phyloP scores from a whole-genome alignment of 1,140 invertebrate species.

The Grapholita molesta region DNA sequence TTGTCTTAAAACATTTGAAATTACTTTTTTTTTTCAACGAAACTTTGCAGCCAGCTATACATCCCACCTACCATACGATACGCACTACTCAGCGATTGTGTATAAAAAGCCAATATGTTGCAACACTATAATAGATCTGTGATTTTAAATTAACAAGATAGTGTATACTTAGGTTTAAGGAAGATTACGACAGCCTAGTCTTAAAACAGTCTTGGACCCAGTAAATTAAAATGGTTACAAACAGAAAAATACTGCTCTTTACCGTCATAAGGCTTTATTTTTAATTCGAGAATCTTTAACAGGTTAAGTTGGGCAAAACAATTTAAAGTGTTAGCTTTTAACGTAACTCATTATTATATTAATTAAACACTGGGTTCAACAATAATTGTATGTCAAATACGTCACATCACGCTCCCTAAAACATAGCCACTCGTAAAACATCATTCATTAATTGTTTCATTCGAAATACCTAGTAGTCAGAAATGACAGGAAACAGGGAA shows the following conservation, averaged over 20 bases:
- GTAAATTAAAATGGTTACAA: not conserved
- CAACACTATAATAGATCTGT: conserved; percentile 45
- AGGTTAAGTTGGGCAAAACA: not conserved
- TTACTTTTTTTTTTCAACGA: not conserved
- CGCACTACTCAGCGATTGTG: conserved; percentile 65
- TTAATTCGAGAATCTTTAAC: not conserved
- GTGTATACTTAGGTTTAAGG: conserved; percentile 25
- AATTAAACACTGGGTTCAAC: not conserved
- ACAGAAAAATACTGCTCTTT: not conserved
- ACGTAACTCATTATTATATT: not conserved
- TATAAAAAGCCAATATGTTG: conserved; percentile 61
- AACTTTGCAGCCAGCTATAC: conserved; percentile 28
- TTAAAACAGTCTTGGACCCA: conserved; percentile 11
- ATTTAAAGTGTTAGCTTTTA: not conserved
- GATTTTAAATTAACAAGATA: conserved; percentile 32
- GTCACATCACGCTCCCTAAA: not conserved
- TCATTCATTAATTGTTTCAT: not conserved
- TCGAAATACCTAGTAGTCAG: not conserved
- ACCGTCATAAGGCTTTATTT: not conserved
- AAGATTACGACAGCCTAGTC: conserved; percentile 17
- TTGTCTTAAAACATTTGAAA: conserved; percentile 7
- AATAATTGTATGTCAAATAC: not conserved
- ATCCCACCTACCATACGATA: conserved; percentile 54
- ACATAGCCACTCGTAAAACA: not conserved
- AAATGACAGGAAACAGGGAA: not conserved